Conservation (phyloP, 2,797 vertebrate genomes). For the Perodicticus potto region DNA sequence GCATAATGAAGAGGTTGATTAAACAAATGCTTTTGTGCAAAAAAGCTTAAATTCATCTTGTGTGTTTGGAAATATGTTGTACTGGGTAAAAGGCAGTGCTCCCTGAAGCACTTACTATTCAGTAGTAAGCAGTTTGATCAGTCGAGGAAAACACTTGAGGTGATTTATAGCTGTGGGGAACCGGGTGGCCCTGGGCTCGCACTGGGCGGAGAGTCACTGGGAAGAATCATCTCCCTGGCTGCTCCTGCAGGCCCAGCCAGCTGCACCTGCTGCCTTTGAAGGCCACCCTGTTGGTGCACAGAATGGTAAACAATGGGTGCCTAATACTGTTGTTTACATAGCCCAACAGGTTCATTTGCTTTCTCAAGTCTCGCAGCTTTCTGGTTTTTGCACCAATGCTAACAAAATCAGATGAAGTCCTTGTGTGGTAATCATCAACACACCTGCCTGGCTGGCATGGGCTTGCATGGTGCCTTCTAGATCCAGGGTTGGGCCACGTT, state of each 20-base stretch:
- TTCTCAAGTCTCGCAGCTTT: neutral
- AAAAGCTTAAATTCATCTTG: neutral
- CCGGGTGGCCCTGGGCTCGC: too few species aligned
- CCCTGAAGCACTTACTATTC: neutral
- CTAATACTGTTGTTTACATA: neutral
- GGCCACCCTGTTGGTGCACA: neutral
- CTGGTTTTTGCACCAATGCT: neutral
- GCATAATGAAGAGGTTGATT: neutral
- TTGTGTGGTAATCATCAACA: neutral
- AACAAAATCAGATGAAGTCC: too few species aligned
- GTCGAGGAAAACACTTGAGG: neutral
- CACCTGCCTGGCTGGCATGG: neutral
- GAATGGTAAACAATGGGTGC: neutral
- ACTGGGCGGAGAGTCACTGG: neutral
- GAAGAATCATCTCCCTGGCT: neutral
- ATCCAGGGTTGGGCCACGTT: neutral
- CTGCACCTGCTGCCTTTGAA: neutral
- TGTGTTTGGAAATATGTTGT: neutral
- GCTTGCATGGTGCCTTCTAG: fast-evolving
- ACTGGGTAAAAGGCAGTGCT: neutral
- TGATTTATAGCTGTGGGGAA: neutral
- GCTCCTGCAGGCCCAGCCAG: neutral
- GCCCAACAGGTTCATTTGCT: neutral
- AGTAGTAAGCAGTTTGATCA: neutral
- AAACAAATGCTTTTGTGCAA: neutral